Conservation (phyloP, 2,113 vertebrate genomes). For the Pseudopodoces humilis region DNA sequence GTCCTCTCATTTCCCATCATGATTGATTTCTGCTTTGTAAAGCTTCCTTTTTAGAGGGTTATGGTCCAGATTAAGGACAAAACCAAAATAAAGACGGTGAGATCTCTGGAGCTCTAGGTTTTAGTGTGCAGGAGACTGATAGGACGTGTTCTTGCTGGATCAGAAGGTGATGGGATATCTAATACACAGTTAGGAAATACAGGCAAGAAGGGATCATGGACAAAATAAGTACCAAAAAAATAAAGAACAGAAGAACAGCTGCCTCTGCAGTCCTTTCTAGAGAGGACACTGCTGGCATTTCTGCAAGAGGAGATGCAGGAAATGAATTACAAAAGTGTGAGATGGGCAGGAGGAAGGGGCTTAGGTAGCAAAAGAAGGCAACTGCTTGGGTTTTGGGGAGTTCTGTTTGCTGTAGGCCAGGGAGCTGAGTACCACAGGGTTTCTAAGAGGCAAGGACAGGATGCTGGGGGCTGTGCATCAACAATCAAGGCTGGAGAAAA, state of each 20-base stretch:
- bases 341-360: not conserved
- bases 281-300: not conserved
- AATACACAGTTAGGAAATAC: not conserved
- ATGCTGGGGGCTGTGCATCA: not conserved
- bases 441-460: not conserved
- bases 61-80: not conserved
- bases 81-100: not conserved
- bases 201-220: not conserved
- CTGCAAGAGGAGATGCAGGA: not conserved
- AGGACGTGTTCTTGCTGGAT: not conserved
- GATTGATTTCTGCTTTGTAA: not conserved
- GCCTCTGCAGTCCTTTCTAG: not conserved
- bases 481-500: not conserved
- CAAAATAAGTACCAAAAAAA: not conserved
- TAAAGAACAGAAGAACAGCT: not conserved
- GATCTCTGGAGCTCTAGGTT: not conserved
- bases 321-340: not conserved
- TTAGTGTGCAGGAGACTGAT: rapidly evolving
- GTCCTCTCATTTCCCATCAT: not conserved
- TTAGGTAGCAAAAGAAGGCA: not conserved
- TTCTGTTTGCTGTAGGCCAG: not conserved
- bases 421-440: not conserved
- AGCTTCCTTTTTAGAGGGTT: not conserved
- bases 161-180: not conserved
- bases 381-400: not conserved